phyloP scores from a whole-genome alignment of 2,113 vertebrate genomes.

The Propithecus coquereli region DNA sequence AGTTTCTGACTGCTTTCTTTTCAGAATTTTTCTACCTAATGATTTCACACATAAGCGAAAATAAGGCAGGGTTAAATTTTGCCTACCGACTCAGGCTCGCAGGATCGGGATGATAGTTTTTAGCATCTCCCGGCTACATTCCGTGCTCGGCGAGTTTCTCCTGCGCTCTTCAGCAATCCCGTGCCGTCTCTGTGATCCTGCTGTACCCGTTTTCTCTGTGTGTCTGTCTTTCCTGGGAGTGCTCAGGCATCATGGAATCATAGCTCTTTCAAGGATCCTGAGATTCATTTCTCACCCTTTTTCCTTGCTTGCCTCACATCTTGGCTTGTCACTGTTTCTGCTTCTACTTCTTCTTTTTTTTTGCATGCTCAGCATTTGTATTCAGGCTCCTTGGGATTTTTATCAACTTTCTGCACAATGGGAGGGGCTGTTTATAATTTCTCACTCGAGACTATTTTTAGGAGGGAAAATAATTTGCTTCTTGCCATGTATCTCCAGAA shows the following conservation, averaged over 20 bases:
- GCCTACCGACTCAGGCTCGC: background rate
- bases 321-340: background rate
- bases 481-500: background rate
- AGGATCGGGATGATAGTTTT: background rate
- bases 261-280: background rate
- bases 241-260: background rate
- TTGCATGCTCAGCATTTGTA: background rate
- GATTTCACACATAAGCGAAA: background rate
- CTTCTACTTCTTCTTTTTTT: background rate
- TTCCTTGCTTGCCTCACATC: background rate
- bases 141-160: background rate
- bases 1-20: background rate
- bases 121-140: background rate
- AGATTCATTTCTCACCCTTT: background rate
- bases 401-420: background rate
- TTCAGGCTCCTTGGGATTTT: background rate
- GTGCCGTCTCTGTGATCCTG: no score
- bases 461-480: background rate
- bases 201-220: background rate
- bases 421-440: background rate
- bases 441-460: background rate
- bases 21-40: background rate
- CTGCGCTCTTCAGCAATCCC: background rate
- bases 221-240: background rate
- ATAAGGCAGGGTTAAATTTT: background rate